Conservation (phyloP, 2,888 invertebrate species). For the Aporophyla lueneburgensis region DNA sequence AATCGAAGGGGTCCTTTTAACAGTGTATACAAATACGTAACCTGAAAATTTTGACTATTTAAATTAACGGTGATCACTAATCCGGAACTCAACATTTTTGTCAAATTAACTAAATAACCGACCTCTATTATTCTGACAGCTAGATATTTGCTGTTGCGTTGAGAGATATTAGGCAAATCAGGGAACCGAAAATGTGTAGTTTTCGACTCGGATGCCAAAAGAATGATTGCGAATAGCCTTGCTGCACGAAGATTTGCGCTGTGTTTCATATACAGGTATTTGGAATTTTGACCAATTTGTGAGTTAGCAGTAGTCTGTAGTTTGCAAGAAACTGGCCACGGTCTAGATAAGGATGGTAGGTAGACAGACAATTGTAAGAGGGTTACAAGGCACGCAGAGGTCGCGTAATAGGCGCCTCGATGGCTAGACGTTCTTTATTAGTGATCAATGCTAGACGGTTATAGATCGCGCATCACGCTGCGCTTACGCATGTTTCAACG, state of each 20-base stretch:
- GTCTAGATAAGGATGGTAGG: not conserved
- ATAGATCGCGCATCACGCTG: slow-evolving; percentile 43
- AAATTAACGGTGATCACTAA: too few relatives aligned
- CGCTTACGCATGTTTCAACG: slow-evolving; percentile 38
- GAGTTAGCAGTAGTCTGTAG: too few relatives aligned
- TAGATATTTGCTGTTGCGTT: not conserved
- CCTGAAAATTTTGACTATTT: too few relatives aligned
- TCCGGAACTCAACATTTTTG: too few relatives aligned
- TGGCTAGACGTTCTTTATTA: slow-evolving; percentile 57
- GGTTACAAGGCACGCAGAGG: slow-evolving; percentile 9
- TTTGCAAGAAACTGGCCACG: not conserved
- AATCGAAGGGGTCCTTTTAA: not conserved
- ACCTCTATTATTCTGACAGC: not conserved
- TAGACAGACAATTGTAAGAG: not conserved
- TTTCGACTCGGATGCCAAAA: not conserved
- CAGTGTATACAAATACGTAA: not conserved
- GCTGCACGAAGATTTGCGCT: not conserved
- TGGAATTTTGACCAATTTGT: not conserved
- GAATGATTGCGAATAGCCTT: too few relatives aligned
- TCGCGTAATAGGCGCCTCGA: slow-evolving; percentile 52
- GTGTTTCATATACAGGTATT: not conserved
- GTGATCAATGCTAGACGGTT: slow-evolving; percentile 55
- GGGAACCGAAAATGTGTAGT: not conserved
- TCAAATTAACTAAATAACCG: not conserved
- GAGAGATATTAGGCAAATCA: not conserved